Conservation (phyloP, 2,113 vertebrate species). For the Sinocyclocheilus anophthalmus region DNA sequence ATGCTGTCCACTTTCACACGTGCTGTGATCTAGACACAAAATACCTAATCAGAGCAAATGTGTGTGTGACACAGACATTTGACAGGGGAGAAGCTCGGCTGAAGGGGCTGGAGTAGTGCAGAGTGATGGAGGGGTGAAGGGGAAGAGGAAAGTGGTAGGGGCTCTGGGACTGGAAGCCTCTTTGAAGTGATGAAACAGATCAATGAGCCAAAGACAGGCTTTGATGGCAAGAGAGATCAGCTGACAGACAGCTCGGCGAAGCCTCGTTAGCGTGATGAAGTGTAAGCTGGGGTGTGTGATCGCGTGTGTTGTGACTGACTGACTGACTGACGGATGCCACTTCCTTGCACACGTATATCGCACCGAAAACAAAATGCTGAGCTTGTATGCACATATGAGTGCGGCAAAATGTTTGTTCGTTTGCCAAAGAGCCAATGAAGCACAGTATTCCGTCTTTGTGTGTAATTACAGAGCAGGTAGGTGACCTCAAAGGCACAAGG, state of each 20-base stretch:
- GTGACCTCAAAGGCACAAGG: conserved; percentile 33
- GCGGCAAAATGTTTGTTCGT: not conserved
- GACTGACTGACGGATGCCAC: conserved; percentile 52
- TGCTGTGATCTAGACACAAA: conserved; percentile 10
- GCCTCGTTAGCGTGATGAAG: conserved; percentile 51
- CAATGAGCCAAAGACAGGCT: conserved; percentile 48
- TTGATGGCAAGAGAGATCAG: conserved; percentile 49
- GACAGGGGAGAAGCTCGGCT: not conserved
- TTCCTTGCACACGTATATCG: not conserved
- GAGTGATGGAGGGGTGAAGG: conserved; percentile 16
- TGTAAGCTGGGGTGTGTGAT: conserved; percentile 26
- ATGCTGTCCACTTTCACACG: conserved; percentile 1
- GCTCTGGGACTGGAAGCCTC: conserved; percentile 38
- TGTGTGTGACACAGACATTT: not conserved
- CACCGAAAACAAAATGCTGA: conserved; percentile 16
- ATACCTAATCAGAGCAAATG: not conserved
- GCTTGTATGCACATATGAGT: not conserved
- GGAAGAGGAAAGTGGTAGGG: not conserved
- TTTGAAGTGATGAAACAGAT: conserved; percentile 56
- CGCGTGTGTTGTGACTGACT: conserved; percentile 30
- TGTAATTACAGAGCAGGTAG: conserved; percentile 36
- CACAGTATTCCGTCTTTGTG: not conserved
- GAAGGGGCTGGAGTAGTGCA: not conserved
- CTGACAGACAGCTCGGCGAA: conserved; percentile 31
- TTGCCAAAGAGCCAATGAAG: conserved; percentile 55